A percentile compares a stretch with the other conserved stretches of the same genome.
Conservation (phyloP, 2,797 vertebrate species). For the Lycodopsis pacificus region DNA sequence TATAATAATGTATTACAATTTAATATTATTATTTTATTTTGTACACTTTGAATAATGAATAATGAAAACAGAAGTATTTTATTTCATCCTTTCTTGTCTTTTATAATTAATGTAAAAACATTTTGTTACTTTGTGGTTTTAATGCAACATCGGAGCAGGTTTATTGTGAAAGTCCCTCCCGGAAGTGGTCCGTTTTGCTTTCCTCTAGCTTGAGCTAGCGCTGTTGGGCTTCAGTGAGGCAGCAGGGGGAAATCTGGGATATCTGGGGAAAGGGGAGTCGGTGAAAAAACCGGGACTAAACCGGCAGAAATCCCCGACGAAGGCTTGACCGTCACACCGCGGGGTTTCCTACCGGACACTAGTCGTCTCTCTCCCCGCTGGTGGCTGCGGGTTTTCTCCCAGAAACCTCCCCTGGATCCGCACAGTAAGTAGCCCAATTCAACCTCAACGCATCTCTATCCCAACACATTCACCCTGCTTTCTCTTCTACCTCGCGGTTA, state of each 20-base stretch:
- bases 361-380: conserved; percentile 18
- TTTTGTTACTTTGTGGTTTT: neutral
- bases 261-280: conserved; percentile 63
- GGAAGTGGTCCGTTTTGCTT: neutral
- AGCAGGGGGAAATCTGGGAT: conserved; percentile 63
- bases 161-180: conserved; percentile 58
- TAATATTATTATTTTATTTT: neutral
- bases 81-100: neutral
- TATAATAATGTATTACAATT: neutral
- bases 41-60: neutral
- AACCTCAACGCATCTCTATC: conserved; percentile 39
- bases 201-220: conserved; percentile 11
- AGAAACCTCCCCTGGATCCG: conserved; percentile 49
- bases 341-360: conserved; percentile 20
- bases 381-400: conserved; percentile 41
- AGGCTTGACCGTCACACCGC: conserved; percentile 11
- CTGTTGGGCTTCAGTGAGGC: conserved; percentile 62
- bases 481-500: neutral
- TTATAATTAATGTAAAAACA: neutral
- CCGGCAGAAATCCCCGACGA: conserved; percentile 43
- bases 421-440: conserved; percentile 64
- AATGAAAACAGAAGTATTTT: too few species aligned
- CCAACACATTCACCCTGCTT: conserved; percentile 9
- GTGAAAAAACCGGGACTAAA: conserved; percentile 60
- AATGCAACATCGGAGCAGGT: neutral